Conservation (phyloP, 2,888 invertebrate species). For the Anthoptus insignis region DNA sequence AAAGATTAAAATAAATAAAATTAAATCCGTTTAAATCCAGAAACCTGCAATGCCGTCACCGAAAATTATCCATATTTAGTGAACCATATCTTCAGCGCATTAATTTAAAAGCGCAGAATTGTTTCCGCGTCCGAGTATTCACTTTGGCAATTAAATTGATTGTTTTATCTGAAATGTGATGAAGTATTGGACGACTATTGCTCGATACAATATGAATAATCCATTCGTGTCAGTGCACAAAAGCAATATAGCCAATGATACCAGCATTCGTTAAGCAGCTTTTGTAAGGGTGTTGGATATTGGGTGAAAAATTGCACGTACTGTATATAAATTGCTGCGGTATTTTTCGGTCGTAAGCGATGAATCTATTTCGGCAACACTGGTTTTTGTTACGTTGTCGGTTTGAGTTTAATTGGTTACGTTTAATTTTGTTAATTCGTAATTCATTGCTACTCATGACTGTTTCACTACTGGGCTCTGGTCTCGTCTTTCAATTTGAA, state of each 20-base stretch:
- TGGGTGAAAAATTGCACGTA: slow-evolving; percentile 47
- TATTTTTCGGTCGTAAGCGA: slow-evolving; percentile 8
- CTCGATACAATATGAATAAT: slow-evolving; percentile 70
- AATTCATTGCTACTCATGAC: no score
- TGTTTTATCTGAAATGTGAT: slow-evolving; percentile 58
- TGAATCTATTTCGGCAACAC: slow-evolving; percentile 1
- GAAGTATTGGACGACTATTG: slow-evolving; percentile 59
- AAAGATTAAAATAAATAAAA: not conserved
- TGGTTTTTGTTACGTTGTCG: no score
- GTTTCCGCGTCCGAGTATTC: slow-evolving; percentile 28
- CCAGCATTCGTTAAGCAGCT: slow-evolving; percentile 75
- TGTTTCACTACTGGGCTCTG: no score
- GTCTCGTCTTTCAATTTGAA: no score
- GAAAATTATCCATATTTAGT: slow-evolving; percentile 22
- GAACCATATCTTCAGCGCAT: slow-evolving; percentile 31
- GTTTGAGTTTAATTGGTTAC: no score
- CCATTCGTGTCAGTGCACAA: slow-evolving; percentile 74
- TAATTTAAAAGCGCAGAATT: slow-evolving; percentile 31
- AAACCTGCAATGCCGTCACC: slow-evolving; percentile 31
- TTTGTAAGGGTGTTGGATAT: slow-evolving; percentile 69
- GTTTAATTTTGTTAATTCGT: no score
- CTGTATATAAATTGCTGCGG: slow-evolving; percentile 18
- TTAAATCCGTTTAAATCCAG: not conserved
- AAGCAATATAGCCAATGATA: slow-evolving; percentile 76
- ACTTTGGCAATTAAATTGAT: slow-evolving; percentile 56